Evolutionary conservation across 1,140 invertebrate genomes (phyloP), one percentile per base, ranked within the genome.

Genomic region (Euborellia annulipes): DNA sequence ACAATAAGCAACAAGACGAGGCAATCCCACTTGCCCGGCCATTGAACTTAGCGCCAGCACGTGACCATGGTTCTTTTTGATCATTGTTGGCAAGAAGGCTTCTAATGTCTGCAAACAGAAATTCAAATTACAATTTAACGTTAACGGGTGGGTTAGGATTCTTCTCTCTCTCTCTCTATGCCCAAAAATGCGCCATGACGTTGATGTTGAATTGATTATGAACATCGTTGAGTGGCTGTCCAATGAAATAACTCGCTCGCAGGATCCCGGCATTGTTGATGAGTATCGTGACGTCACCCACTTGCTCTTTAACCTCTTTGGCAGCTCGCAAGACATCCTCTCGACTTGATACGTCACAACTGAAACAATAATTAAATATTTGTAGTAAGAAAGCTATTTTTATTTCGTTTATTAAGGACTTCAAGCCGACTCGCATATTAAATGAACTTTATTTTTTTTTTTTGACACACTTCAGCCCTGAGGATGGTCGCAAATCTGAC

Each of bases 181-280:
- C 83, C 85, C 85, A 90, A 52, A 81, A 78, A 53, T 89, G 79
- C 11, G 80, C 75, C 43, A 87, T 58, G 3, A 85, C 73, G 58
- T 92, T 92, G 49, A 91, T 72, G 37, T 85, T 76, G 50, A 83
- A 82, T 30, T 75, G 68, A 22, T 72, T 68, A 0, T 68, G 71
- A 30, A 79, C 70, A 34, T 77, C 65, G 3, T 79, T 50, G 8
- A 91, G 70, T 0, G 75, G 65, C 53, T 79, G 74, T 55, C 78
- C 79, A n/a, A n/a, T n/a, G n/a, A n/a, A n/a, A n/a, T n/a, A n/a
- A n/a, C n/a, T n/a, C n/a, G n/a, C n/a, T 0, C 83, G 82, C 78
- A 90, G 85, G 41, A 92, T 85, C 13, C 85, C 88, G 2, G 87
- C 88, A 67, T 92, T 92, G 63, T 90, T 90, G 1, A 90, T 65